Evolutionary conservation across 2,888 invertebrate genomes (phyloP).

Genomic region (Cremastinae sp.): DNA sequence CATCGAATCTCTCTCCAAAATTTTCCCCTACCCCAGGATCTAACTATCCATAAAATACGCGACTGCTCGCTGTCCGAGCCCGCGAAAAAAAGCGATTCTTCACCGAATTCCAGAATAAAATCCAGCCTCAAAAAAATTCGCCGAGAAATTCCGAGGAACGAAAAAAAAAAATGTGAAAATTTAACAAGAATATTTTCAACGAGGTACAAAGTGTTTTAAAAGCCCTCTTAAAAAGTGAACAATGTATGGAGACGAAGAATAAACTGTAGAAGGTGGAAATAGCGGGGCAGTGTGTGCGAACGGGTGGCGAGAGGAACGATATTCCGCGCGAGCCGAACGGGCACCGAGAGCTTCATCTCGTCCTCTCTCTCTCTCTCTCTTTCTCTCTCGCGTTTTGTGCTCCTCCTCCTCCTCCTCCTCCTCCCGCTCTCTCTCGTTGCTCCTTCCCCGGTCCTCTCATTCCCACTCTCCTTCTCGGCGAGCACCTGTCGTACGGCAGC

Average conservation of each 20-base stretch:
- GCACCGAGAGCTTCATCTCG: constrained; percentile 49
- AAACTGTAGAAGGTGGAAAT: constrained; percentile 7
- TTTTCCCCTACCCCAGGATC: too few species aligned
- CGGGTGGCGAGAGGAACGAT: constrained; percentile 42
- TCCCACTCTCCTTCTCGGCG: constrained; percentile 69
- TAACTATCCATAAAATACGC: too few species aligned
- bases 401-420: constrained; percentile 52
- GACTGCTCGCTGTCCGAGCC: too few species aligned
- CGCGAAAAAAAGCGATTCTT: too few species aligned
- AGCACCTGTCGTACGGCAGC: constrained; percentile 74
- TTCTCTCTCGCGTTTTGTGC: constrained; percentile 60
- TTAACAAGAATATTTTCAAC: constrained; percentile 3
- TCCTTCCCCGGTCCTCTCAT: constrained; percentile 62
- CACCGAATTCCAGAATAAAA: too few species aligned
- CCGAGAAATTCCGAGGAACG: too few species aligned
- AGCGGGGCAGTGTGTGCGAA: constrained; percentile 22
- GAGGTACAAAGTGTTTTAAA: constrained; percentile 16
- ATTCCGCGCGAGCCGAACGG: constrained; percentile 46
- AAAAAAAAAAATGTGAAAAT: neutral
- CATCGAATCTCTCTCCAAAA: too few species aligned
- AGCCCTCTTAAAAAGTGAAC: constrained; percentile 20
- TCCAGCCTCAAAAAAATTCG: too few species aligned
- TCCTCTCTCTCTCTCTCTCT: constrained; percentile 59
- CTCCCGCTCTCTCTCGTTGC: constrained; percentile 42
- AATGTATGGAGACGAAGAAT: constrained; percentile 1